Percentiles rank a stretch among this genome's conserved stretches.
Evolutionary conservation across 2,797 vertebrate species (phyloP).

Genomic region (Antrozous pallidus): DNA sequence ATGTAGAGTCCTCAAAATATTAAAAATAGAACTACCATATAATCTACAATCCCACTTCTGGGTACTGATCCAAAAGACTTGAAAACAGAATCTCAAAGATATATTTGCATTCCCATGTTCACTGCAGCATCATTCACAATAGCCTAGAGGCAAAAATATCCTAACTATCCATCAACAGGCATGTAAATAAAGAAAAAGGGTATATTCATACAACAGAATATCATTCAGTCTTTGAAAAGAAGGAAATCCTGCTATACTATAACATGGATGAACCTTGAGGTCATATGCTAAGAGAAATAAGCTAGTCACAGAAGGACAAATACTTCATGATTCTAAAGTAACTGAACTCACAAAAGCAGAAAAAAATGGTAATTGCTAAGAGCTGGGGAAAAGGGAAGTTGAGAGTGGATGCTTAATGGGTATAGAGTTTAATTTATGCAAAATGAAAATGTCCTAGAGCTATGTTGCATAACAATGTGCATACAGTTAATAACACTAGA

Average conservation of each 20-base stretch:
- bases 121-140: neutral
- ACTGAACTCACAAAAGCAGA: neutral
- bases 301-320: neutral
- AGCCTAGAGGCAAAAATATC: neutral
- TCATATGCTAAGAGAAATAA: neutral
- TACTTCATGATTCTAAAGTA: neutral
- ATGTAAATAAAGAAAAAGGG: neutral
- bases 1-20: neutral
- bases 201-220: neutral
- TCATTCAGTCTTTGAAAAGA: neutral
- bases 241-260: neutral
- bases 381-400: rapidly evolving
- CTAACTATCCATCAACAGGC: neutral
- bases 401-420: neutral
- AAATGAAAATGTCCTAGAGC: neutral
- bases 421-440: neutral
- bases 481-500: neutral
- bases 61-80: neutral
- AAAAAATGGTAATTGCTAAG: neutral
- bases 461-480: rapidly evolving
- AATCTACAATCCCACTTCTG: neutral
- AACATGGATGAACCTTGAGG: neutral
- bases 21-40: neutral
- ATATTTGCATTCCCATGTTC: neutral
- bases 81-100: neutral